Conservation (phyloP, 2,888 invertebrate genomes). For the Adelognathus sp. region DNA sequence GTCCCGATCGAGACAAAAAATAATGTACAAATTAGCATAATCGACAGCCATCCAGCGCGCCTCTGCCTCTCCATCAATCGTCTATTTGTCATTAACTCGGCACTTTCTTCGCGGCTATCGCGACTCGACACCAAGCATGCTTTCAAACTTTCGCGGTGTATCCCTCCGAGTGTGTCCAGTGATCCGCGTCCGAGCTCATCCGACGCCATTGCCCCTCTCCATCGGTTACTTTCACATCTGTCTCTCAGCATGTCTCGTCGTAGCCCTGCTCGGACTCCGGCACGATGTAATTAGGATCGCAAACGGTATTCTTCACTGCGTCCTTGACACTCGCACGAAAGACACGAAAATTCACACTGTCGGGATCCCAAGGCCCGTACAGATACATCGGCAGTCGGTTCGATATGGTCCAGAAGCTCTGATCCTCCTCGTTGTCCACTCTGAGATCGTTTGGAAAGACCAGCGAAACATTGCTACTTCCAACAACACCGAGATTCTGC, state of each 20-base stretch:
- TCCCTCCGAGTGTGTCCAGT: neutral
- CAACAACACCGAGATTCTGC: slow-evolving; percentile 85
- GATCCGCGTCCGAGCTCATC: neutral
- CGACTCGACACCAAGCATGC: slow-evolving; percentile 5
- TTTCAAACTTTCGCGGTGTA: slow-evolving; percentile 46
- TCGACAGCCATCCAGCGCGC: slow-evolving; percentile 24
- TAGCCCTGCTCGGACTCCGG: slow-evolving; percentile 69
- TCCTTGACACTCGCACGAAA: slow-evolving; percentile 86
- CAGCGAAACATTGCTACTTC: slow-evolving; percentile 85
- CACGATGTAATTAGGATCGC: slow-evolving; percentile 84
- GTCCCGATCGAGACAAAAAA: neutral
- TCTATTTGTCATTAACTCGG: slow-evolving; percentile 21
- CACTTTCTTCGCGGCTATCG: slow-evolving; percentile 45
- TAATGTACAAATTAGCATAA: slow-evolving; percentile 25
- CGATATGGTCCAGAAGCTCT: slow-evolving; percentile 90
- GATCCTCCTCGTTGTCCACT: slow-evolving; percentile 86
- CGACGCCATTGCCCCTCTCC: neutral
- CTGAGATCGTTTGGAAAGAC: slow-evolving; percentile 92
- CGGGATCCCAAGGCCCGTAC: slow-evolving; percentile 84
- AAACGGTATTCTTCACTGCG: slow-evolving; percentile 86
- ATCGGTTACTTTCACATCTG: slow-evolving; percentile 51
- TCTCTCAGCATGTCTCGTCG: slow-evolving; percentile 74
- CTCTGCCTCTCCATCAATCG: neutral
- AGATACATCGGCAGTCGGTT: slow-evolving; percentile 89
- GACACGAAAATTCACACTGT: slow-evolving; percentile 89